phyloP scores from a whole-genome alignment of 2,113 vertebrate species.

The Pteruthius melanotis region DNA sequence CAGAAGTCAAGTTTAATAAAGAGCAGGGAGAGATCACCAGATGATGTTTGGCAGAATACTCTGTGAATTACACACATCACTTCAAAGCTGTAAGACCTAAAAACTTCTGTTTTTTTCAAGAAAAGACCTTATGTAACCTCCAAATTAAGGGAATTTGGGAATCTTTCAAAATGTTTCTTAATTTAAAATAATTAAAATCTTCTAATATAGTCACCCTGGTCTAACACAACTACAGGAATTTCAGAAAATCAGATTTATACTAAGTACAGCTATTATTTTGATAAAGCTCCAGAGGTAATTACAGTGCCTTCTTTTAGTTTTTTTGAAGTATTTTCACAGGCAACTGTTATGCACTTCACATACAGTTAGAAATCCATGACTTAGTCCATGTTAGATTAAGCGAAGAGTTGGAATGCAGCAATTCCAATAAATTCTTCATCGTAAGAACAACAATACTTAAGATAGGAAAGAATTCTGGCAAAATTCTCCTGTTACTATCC shows the following conservation, averaged over 20 bases:
- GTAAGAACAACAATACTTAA: background rate
- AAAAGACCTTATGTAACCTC: background rate
- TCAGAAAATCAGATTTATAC: background rate
- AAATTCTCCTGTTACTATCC: background rate
- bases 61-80: background rate
- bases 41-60: background rate
- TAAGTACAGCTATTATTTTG: background rate
- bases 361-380: background rate
- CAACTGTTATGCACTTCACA: background rate
- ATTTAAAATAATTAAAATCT: background rate
- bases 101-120: background rate
- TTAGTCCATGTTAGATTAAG: background rate
- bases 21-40: background rate
- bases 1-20: background rate
- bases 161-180: background rate
- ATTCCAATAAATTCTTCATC: background rate
- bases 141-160: background rate
- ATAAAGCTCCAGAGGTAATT: background rate
- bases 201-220: background rate
- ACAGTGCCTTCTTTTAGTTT: background rate
- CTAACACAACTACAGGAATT: background rate
- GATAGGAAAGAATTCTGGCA: background rate
- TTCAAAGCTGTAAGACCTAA: background rate
- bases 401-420: background rate
- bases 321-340: background rate